A percentile compares a stretch with the other conserved stretches of the same genome.
These are phyloP conservation scores for Nomada hirtipes DNA, from an alignment of 2,888 invertebrate genomes.

Conservation along the genomic window DNA sequence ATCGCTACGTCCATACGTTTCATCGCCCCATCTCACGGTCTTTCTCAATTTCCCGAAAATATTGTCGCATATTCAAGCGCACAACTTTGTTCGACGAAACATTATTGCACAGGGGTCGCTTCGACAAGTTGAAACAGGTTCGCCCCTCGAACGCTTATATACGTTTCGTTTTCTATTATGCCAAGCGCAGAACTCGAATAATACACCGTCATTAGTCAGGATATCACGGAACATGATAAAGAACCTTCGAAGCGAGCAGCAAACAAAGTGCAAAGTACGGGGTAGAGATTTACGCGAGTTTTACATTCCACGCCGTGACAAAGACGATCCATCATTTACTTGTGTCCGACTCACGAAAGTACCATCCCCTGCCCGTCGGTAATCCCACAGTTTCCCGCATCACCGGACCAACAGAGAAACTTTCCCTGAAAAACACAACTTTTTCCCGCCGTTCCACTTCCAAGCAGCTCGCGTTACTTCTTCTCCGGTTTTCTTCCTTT, in stretches of 20 bases:
- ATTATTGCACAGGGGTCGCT: too few species aligned
- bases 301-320: constrained; percentile 77
- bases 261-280: constrained; percentile 61
- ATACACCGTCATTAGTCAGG: constrained; percentile 21
- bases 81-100: too few species aligned
- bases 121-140: too few species aligned
- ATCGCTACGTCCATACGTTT: too few species aligned
- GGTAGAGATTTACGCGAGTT: constrained; percentile 79
- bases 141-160: too few species aligned
- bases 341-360: constrained; percentile 79
- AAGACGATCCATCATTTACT: constrained; percentile 83
- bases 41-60: too few species aligned
- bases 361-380: constrained; percentile 75
- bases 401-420: constrained; percentile 70
- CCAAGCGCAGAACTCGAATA: not conserved
- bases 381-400: constrained; percentile 77
- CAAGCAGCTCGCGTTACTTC: constrained; percentile 3
- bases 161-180: not conserved
- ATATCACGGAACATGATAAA: constrained; percentile 34
- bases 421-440: constrained; percentile 72
- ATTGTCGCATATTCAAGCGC: too few species aligned
- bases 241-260: constrained; percentile 29
- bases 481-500: constrained; percentile 3
- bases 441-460: constrained; percentile 51
- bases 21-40: too few species aligned